Conservation (phyloP, 2,888 invertebrate species). For the Papilio elwesi region DNA sequence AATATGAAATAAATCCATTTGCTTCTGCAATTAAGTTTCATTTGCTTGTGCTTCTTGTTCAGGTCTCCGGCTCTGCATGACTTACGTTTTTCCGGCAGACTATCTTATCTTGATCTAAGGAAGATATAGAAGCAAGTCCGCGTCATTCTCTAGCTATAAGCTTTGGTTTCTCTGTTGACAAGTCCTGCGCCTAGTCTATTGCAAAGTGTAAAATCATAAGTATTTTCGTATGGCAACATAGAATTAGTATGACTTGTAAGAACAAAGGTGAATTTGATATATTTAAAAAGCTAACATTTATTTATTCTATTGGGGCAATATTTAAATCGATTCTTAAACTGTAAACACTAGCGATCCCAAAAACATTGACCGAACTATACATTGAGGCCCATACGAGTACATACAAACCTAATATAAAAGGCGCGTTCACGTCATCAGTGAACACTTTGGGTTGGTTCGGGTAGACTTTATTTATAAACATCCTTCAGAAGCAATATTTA, state of each 20-base stretch:
- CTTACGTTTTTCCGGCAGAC: too few species aligned
- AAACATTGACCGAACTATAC: conserved; percentile 23
- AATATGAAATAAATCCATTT: too few species aligned
- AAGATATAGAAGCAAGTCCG: too few species aligned
- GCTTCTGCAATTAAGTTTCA: too few species aligned
- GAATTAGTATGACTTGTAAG: not conserved
- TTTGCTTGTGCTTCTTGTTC: too few species aligned
- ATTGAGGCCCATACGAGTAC: conserved; percentile 36
- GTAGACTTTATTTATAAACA: conserved; percentile 22
- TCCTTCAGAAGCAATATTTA: conserved; percentile 27
- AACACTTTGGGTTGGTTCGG: conserved; percentile 33
- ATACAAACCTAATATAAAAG: conserved; percentile 33
- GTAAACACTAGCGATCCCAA: conserved; percentile 11
- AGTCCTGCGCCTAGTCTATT: too few species aligned
- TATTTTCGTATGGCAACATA: not conserved
- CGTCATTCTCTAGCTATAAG: too few species aligned
- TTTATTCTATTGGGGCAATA: conserved; percentile 36
- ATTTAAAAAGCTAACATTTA: conserved; percentile 10
- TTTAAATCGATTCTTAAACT: conserved; percentile 25
- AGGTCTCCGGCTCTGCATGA: too few species aligned
- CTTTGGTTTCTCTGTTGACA: too few species aligned
- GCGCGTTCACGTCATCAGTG: conserved; percentile 20
- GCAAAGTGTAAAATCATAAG: not conserved
- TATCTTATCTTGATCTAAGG: too few species aligned
- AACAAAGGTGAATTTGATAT: not conserved